Percentiles rank a stretch among this genome's conserved stretches.
These are phyloP conservation scores for Epicampocera succincta DNA, from an alignment of 2,888 invertebrate genomes.

Conservation along the genomic window DNA sequence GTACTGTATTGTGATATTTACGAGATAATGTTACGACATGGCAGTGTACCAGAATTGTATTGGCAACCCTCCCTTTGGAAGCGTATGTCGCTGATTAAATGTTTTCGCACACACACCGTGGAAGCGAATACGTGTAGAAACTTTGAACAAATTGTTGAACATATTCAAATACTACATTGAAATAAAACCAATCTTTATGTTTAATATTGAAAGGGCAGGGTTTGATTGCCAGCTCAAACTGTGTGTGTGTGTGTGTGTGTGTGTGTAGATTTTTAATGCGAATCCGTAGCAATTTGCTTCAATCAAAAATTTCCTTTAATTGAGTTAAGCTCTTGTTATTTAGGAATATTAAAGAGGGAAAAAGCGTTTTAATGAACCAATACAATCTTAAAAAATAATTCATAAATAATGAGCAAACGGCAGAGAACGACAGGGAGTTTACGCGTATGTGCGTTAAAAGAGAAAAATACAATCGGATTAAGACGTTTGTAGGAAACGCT, in stretches of 20 bases:
- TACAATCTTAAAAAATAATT: background rate
- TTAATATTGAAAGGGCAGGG: constrained; percentile 7
- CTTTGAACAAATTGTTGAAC: constrained; percentile 8
- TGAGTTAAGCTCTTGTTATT: constrained; percentile 56
- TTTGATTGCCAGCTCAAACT: background rate
- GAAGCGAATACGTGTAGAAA: constrained; percentile 32
- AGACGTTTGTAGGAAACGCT: too few species aligned
- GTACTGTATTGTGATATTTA: background rate
- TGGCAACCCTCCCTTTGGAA: constrained; percentile 2
- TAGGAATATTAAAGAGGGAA: constrained; percentile 20
- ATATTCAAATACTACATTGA: constrained; percentile 2
- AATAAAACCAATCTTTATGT: constrained; percentile 6
- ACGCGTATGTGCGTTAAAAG: background rate
- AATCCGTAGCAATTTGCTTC: constrained; percentile 59
- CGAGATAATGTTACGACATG: constrained; percentile 5
- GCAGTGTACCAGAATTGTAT: background rate
- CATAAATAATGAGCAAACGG: constrained; percentile 1
- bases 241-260: background rate
- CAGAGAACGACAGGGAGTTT: background rate
- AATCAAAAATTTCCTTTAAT: constrained; percentile 63
- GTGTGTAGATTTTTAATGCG: constrained; percentile 16
- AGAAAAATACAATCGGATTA: background rate
- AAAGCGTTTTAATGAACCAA: constrained; percentile 25
- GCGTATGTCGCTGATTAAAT: constrained; percentile 15
- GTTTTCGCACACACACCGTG: background rate